Evolutionary conservation across 2,797 vertebrate genomes (phyloP).

Genomic region (Cheirogaleus major): DNA sequence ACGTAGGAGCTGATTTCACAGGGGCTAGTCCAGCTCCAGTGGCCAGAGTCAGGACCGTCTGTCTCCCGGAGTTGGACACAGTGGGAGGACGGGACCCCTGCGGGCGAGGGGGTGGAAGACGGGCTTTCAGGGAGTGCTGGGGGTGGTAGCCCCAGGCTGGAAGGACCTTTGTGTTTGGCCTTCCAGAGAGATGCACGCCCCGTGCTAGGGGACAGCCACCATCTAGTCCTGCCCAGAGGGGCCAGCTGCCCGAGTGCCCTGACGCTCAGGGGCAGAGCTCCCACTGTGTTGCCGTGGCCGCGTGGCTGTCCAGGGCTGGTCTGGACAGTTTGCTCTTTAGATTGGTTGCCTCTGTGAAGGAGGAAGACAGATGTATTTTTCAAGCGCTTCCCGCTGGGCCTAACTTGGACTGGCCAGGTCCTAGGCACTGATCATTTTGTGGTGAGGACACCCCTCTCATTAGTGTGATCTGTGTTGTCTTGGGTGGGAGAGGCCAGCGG

Average conservation of each 20-base stretch:
- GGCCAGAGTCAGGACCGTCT: not conserved
- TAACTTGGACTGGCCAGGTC: not conserved
- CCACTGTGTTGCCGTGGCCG: not conserved
- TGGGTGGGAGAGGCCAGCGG: not conserved
- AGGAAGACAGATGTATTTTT: not conserved
- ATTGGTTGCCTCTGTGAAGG: not conserved
- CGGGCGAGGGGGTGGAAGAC: not conserved
- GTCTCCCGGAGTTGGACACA: not conserved
- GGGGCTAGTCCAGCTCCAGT: not conserved
- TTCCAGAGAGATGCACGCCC: fast-evolving
- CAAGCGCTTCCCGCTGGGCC: not conserved
- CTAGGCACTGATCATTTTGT: not conserved
- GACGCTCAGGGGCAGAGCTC: not conserved
- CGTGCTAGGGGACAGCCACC: not conserved
- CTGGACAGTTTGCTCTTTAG: not conserved
- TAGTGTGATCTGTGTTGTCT: not conserved
- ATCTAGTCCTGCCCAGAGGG: not conserved
- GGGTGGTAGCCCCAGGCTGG: not conserved
- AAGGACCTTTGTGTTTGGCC: not conserved
- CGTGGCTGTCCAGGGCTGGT: not conserved
- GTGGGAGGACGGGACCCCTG: not conserved
- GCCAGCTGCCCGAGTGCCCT: not conserved
- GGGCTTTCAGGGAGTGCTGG: not conserved
- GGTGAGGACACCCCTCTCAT: not conserved
- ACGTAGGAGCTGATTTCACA: not conserved